Evolutionary conservation across 2,888 invertebrate genomes (phyloP).

Genomic region (Ophion ventricosus): DNA sequence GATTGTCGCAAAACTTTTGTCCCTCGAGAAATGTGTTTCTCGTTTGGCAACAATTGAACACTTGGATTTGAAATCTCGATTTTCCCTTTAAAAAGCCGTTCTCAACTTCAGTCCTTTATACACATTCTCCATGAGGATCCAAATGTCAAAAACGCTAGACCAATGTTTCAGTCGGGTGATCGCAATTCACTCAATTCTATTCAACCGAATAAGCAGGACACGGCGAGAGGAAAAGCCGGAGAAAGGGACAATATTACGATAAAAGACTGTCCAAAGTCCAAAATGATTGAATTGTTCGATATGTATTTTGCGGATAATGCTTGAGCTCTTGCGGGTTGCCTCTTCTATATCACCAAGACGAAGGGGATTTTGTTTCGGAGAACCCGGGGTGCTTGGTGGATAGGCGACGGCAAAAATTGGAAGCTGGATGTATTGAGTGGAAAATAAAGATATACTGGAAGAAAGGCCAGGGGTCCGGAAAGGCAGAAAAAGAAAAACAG

Average conservation of each 20-base stretch:
- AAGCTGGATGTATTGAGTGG: background rate
- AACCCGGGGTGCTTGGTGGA: background rate
- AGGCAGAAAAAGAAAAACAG: background rate
- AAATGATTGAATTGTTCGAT: constrained; percentile 39
- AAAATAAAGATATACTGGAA: background rate
- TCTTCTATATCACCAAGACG: constrained; percentile 6
- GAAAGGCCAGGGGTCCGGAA: constrained; percentile 8
- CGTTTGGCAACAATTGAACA: background rate
- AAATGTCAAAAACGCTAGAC: constrained; percentile 33
- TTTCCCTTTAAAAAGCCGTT: background rate
- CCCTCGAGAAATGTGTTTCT: background rate
- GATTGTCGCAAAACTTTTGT: background rate
- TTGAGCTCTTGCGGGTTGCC: background rate
- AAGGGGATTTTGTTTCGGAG: constrained; percentile 4
- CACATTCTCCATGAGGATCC: background rate
- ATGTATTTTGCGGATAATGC: constrained; percentile 17
- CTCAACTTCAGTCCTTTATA: background rate
- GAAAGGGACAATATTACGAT: constrained; percentile 41
- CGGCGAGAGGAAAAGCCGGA: constrained; percentile 49
- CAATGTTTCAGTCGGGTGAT: constrained; percentile 1
- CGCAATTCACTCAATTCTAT: constrained; percentile 3
- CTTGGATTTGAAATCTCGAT: background rate
- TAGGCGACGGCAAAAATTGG: background rate
- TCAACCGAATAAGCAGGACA: constrained; percentile 6
- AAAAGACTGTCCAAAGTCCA: constrained; percentile 22